phyloP scores from a whole-genome alignment of 1,140 invertebrate species.

The Drosophila varians region DNA sequence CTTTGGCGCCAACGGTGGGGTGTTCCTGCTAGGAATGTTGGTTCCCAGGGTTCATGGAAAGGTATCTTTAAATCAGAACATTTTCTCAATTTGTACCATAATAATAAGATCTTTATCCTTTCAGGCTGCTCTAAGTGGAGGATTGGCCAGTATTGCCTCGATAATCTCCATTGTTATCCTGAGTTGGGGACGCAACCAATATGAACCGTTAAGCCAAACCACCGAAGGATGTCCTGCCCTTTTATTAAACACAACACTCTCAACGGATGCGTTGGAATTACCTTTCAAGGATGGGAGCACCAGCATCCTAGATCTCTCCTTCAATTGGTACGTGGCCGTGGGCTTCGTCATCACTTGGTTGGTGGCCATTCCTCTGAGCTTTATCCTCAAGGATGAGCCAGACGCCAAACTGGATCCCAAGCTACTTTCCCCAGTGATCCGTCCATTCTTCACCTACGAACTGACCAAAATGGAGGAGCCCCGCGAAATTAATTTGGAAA shows the following conservation, averaged over 20 bases:
- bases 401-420: constrained; percentile 73
- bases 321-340: constrained; percentile 86
- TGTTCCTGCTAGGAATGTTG: constrained; percentile 91
- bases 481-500: constrained; percentile 36
- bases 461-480: constrained; percentile 46
- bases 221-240: constrained; percentile 84
- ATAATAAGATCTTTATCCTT: too few species aligned
- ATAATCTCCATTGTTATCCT: constrained; percentile 91
- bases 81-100: too few species aligned
- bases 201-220: constrained; percentile 84
- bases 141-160: constrained; percentile 86
- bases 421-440: constrained; percentile 81
- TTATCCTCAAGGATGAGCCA: constrained; percentile 65
- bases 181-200: constrained; percentile 85
- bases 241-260: not conserved
- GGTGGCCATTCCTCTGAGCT: constrained; percentile 85
- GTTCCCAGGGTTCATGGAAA: constrained; percentile 87
- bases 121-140: constrained; percentile 86
- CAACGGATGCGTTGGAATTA: not conserved
- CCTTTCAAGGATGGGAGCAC: constrained; percentile 53
- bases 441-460: constrained; percentile 56
- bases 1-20: constrained; percentile 88
- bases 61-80: constrained; percentile 73
- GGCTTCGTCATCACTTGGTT: constrained; percentile 86
- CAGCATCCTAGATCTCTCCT: constrained; percentile 85